Percentiles rank a stretch among this genome's conserved stretches.
phyloP scores from a whole-genome alignment of 2,113 vertebrate genomes.

The Pachypanchax playfairii region DNA sequence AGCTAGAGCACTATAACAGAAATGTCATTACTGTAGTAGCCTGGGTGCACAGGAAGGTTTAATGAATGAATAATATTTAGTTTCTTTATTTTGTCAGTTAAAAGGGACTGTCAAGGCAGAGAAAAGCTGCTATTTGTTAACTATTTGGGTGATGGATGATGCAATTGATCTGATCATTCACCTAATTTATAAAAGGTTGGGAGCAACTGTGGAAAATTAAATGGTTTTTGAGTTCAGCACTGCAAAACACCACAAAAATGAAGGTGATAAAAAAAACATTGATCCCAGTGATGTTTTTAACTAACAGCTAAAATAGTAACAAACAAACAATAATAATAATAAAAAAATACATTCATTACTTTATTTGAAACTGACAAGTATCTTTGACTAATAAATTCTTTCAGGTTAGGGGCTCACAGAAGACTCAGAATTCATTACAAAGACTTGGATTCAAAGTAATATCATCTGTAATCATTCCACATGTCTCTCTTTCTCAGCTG shows the following conservation, averaged over 20 bases:
- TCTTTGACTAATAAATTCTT: not conserved
- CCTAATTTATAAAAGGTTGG: not conserved
- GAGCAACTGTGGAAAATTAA: not conserved
- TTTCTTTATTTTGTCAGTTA: conserved; percentile 10
- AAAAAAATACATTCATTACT: no score
- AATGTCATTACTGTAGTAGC: conserved; percentile 34
- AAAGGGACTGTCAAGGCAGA: conserved; percentile 1
- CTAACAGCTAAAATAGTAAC: no score
- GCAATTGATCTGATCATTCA: not conserved
- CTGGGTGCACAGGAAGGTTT: conserved; percentile 18
- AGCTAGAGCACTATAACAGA: conserved; percentile 34
- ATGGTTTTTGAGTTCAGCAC: not conserved
- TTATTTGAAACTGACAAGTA: no score
- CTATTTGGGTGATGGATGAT: not conserved
- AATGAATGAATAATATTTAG: conserved; percentile 41
- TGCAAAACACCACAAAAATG: no score
- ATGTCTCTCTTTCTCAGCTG: conserved; percentile 76
- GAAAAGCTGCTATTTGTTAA: not conserved
- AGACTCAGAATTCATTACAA: not conserved
- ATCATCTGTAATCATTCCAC: conserved; percentile 3
- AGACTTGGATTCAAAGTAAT: not conserved
- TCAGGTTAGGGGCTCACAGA: not conserved
- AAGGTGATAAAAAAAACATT: no score
- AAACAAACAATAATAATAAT: no score
- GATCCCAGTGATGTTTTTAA: no score